These are phyloP conservation scores for Pararge aegeria DNA, from an alignment of 1,140 invertebrate genomes.

Conservation along the genomic window DNA sequence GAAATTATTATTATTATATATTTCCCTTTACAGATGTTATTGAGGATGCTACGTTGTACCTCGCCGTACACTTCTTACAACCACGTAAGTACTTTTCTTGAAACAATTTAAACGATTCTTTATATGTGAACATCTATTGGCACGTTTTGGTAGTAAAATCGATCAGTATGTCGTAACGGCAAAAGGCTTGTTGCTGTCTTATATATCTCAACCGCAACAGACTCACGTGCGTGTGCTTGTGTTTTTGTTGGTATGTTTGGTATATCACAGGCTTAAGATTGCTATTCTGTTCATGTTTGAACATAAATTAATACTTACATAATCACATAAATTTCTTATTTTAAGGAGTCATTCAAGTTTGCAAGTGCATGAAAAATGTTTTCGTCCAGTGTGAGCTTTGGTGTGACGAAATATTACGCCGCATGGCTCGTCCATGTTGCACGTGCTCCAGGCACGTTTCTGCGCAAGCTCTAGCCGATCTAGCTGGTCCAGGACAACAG, in stretches of 20 bases:
- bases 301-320: too few species aligned
- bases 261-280: too few species aligned
- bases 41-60: slow-evolving; percentile 54
- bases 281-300: too few species aligned
- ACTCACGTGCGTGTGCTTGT: too few species aligned
- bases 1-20: background rate
- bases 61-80: slow-evolving; percentile 55
- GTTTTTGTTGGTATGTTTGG: too few species aligned
- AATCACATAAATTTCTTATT: slow-evolving; percentile 9
- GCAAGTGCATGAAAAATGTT: slow-evolving; percentile 71
- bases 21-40: slow-evolving; percentile 53
- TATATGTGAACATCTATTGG: too few species aligned
- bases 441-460: slow-evolving; percentile 57
- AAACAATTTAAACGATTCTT: background rate
- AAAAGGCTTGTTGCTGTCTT: too few species aligned
- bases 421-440: slow-evolving; percentile 53
- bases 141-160: too few species aligned
- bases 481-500: slow-evolving; percentile 31
- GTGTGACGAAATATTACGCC: slow-evolving; percentile 61
- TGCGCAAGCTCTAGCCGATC: slow-evolving; percentile 44
- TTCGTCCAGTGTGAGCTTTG: slow-evolving; percentile 68
- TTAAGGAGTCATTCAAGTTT: too few species aligned
- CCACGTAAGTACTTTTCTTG: slow-evolving; percentile 45
- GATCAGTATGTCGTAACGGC: too few species aligned
- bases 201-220: too few species aligned